phyloP scores from a whole-genome alignment of 1,140 invertebrate species.

The Apis dorsata region DNA sequence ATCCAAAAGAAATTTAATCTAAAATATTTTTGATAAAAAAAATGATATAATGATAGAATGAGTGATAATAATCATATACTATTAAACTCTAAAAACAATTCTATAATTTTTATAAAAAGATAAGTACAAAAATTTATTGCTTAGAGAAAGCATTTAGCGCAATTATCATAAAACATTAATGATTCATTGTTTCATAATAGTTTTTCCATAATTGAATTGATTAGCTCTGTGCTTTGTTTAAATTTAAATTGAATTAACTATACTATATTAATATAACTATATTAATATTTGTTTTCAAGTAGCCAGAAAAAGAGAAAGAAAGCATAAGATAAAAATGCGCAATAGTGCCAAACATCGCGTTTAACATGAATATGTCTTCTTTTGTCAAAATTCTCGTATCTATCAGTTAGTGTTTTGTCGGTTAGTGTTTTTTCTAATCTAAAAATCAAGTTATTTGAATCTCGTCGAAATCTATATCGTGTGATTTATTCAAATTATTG shows the following conservation, averaged over 20 bases:
- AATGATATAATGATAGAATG: neutral
- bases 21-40: neutral
- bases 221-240: neutral
- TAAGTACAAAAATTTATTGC: neutral
- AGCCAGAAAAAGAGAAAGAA: neutral
- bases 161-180: neutral
- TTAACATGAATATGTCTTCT: neutral
- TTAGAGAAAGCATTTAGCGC: neutral
- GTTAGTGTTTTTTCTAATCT: slow-evolving; percentile 4
- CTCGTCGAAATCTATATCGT: neutral
- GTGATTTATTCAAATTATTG: slow-evolving; percentile 22
- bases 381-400: neutral
- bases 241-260: neutral
- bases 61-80: neutral
- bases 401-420: neutral
- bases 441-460: slow-evolving; percentile 14
- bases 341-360: neutral
- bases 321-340: neutral
- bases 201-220: neutral
- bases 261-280: neutral
- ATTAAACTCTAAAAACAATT: neutral
- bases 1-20: neutral
- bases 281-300: neutral
- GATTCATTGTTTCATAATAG: neutral
- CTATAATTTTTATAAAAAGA: neutral